Evolutionary conservation across 2,888 invertebrate species (phyloP).

Genomic region (Tetragonula carbonaria): DNA sequence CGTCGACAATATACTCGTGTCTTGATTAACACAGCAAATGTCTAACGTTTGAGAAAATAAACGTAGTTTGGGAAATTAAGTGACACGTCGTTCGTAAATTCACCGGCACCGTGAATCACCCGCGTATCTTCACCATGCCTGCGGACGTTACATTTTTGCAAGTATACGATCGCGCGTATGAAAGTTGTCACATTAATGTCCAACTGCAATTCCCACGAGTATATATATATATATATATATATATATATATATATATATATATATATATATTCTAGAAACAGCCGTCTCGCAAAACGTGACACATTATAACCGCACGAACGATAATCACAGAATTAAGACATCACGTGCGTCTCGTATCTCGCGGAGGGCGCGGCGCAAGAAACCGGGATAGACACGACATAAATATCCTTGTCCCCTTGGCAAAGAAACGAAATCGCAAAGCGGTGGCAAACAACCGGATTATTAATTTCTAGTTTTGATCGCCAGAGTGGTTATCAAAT

Average conservation of each 20-base stretch:
- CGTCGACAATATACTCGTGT: neutral
- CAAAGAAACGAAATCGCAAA: neutral
- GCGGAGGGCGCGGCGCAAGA: neutral
- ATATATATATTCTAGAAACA: too few relatives aligned
- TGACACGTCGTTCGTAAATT: too few relatives aligned
- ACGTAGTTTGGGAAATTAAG: neutral
- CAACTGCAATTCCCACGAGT: neutral
- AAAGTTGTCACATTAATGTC: neutral
- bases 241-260: too few relatives aligned
- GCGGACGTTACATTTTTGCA: too few relatives aligned
- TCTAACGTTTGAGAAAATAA: neutral
- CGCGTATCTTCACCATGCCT: too few relatives aligned
- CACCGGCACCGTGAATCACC: too few relatives aligned
- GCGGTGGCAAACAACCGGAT: neutral
- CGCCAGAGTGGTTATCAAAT: constrained; percentile 33
- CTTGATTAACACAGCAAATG: neutral
- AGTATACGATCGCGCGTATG: too few relatives aligned
- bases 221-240: too few relatives aligned
- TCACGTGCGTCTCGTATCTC: neutral
- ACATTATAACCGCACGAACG: neutral
- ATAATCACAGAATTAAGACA: neutral
- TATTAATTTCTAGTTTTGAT: constrained; percentile 31
- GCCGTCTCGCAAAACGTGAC: neutral
- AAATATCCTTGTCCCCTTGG: neutral
- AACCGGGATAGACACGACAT: neutral